Evolutionary conservation across 2,113 vertebrate genomes (phyloP).

Genomic region (Cyprinodon brontotheroides): DNA sequence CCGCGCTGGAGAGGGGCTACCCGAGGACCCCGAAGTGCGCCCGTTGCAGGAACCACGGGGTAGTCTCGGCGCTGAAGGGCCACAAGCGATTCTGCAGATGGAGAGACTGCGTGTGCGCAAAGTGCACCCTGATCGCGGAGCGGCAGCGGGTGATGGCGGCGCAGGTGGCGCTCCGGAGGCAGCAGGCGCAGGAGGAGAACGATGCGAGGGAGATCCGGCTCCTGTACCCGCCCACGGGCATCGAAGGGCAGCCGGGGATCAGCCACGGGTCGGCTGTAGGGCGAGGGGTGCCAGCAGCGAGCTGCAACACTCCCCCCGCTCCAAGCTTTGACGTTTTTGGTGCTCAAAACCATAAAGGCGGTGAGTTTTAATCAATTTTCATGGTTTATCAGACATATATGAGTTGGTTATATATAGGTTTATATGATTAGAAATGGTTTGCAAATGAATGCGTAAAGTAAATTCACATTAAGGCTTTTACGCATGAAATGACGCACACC

Average conservation of each 20-base stretch:
- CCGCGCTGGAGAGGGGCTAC: conserved; percentile 79
- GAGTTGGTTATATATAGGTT: not conserved
- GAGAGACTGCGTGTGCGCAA: conserved; percentile 90
- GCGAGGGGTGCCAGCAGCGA: conserved; percentile 4
- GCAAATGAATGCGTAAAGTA: not conserved
- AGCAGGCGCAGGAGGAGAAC: conserved; percentile 91
- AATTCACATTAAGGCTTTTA: not conserved
- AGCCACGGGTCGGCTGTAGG: conserved; percentile 34
- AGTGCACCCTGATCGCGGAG: conserved; percentile 90
- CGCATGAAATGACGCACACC: not conserved
- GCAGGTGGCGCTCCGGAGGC: conserved; percentile 89
- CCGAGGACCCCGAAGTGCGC: conserved; percentile 90
- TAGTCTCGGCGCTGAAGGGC: conserved; percentile 91
- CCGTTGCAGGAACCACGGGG: conserved; percentile 89
- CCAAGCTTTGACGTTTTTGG: conserved; percentile 62
- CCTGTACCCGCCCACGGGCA: conserved; percentile 64
- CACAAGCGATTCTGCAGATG: conserved; percentile 92
- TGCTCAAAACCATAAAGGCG: conserved; percentile 59
- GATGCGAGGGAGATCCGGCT: conserved; percentile 81
- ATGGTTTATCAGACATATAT: not conserved
- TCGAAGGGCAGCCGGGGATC: conserved; percentile 43
- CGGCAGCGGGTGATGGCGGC: conserved; percentile 93
- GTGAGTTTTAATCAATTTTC: conserved; percentile 43
- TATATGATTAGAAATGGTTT: not conserved
- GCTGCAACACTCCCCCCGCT: conserved; percentile 15